Evolutionary conservation across 2,113 vertebrate species (phyloP), one percentile per base, ranked within the genome.

Genomic region (Daphoenositta chrysoptera): DNA sequence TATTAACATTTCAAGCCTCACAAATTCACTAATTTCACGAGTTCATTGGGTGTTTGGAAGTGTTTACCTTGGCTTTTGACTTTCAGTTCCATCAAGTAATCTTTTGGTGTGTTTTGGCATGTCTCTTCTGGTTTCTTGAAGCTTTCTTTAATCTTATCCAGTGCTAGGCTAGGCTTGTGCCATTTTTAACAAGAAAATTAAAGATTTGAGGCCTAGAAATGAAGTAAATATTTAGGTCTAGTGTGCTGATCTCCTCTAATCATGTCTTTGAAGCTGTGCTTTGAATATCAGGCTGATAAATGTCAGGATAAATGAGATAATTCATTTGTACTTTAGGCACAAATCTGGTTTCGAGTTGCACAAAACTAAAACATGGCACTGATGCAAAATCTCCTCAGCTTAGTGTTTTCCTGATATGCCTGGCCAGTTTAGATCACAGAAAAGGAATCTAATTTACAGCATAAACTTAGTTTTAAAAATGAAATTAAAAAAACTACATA

Each of bases 181-280:
- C 61, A 95, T 94, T 92, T 92, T 86, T 72, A 91, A 96, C 53
- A 89, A 78, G 73, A 95, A 91, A 95, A 95, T 87, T 76, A 82
- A 87, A 89, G 81, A 93, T 94, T 91, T 82, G 48, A 93, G 69
- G 58, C 81, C 86, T 53, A 65, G 78, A 92, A 89, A 89, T 95
- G 65, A 96, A 87, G 73, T 97, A 96, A 97, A 95, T 97, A 95
- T 95, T 96, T 96, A 91, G 77, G 57, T 50, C 40, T 82, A 75
- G 61, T 31, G 28, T 3, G 1, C 70, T 91, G 73, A 91, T 96
- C 77, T 92, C 39, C 57, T 89, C 39, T 96, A 84, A 93, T 94
- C 57, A 28, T 33, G 87, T 57, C 78, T 97, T 96, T 96, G 94
- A 96, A 96, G 93, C 87, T 85, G 61, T 79, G 48, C 83, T 94